phyloP scores from a whole-genome alignment of 2,888 invertebrate species.

The Pyrrhia umbra region DNA sequence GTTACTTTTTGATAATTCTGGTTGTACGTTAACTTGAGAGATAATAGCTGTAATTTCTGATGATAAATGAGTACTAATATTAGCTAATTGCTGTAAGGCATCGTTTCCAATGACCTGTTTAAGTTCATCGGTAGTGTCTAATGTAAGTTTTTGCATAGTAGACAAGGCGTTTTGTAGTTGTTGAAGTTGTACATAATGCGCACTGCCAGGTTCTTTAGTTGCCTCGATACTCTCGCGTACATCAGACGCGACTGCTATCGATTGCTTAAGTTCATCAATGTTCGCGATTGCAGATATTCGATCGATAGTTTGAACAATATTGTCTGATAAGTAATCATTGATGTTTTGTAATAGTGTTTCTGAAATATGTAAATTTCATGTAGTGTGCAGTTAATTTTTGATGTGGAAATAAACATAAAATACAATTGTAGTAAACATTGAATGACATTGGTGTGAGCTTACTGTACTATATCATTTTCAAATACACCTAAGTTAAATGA shows the following conservation, averaged over 20 bases:
- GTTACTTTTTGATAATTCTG: neutral
- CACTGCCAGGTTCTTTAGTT: neutral
- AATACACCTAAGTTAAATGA: too few species aligned
- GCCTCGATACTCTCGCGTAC: conserved; percentile 59
- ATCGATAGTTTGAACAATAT: conserved; percentile 58
- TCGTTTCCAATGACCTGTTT: conserved; percentile 40
- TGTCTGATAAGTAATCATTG: conserved; percentile 67
- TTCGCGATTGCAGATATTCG: conserved; percentile 56
- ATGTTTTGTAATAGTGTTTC: conserved; percentile 65
- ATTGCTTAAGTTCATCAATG: conserved; percentile 59
- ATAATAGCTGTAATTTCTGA: conserved; percentile 18
- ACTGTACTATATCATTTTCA: too few species aligned
- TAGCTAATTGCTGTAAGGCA: conserved; percentile 55
- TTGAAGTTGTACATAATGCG: conserved; percentile 13
- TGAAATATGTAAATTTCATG: conserved; percentile 59
- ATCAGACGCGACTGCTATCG: conserved; percentile 61
- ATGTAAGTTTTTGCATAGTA: conserved; percentile 53
- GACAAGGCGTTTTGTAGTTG: conserved; percentile 57
- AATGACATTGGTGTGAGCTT: neutral
- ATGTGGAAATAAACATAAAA: neutral
- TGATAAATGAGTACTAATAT: conserved; percentile 56
- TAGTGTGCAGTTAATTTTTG: conserved; percentile 18
- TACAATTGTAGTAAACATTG: neutral
- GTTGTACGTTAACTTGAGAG: conserved; percentile 11
- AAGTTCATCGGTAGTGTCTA: conserved; percentile 55